Conservation (phyloP, 2,797 vertebrate species). For the Aplochiton taeniatus region DNA sequence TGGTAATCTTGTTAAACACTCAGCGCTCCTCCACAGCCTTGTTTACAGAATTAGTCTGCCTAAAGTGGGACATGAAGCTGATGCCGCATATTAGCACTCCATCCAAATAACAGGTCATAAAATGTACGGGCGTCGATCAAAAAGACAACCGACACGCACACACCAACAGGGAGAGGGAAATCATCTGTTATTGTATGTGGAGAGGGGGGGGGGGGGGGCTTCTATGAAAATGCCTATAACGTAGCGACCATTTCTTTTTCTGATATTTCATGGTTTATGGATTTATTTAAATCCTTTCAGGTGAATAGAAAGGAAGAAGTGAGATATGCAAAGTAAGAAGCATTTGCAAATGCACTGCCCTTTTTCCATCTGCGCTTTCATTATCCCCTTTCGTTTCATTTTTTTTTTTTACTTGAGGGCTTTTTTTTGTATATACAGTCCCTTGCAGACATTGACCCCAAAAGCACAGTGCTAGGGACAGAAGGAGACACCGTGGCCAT, state of each 20-base stretch:
- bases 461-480: slow-evolving; percentile 40
- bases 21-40: slow-evolving; percentile 76
- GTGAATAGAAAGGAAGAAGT: slow-evolving; percentile 76
- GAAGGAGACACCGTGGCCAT: slow-evolving; percentile 24
- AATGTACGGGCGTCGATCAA: slow-evolving; percentile 53
- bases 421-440: slow-evolving; percentile 64
- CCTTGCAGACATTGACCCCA: slow-evolving; percentile 61
- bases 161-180: slow-evolving; percentile 31
- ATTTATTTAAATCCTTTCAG: slow-evolving; percentile 80
- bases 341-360: slow-evolving; percentile 58
- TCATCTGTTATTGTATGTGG: slow-evolving; percentile 11
- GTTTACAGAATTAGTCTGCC: slow-evolving; percentile 80
- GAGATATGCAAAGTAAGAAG: slow-evolving; percentile 77
- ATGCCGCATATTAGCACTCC: slow-evolving; percentile 66
- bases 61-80: slow-evolving; percentile 73
- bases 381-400: slow-evolving; percentile 41
- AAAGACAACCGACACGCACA: slow-evolving; percentile 56
- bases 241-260: slow-evolving; percentile 71
- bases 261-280: slow-evolving; percentile 77
- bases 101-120: slow-evolving; percentile 70
- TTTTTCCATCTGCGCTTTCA: slow-evolving; percentile 56
- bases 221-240: slow-evolving; percentile 70
- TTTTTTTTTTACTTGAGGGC: slow-evolving; percentile 51
- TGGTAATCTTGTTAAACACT: slow-evolving; percentile 85
- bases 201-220: slow-evolving; percentile 45